Evolutionary conservation across 2,113 vertebrate genomes (phyloP).

Genomic region (Coregonus clupeaformis): DNA sequence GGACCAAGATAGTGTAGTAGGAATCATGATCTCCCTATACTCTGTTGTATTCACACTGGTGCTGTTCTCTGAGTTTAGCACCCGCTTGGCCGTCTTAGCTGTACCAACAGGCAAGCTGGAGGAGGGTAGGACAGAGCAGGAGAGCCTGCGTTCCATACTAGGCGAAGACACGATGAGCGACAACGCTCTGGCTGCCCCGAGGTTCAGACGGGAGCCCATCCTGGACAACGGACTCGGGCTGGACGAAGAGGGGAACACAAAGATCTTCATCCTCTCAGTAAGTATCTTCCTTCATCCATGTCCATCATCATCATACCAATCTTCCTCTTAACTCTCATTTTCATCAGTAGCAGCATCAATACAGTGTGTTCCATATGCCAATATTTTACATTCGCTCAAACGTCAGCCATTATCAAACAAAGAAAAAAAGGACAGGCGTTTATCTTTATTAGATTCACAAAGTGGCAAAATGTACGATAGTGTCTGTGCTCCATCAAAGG

Average conservation of each 20-base stretch:
- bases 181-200: slow-evolving; percentile 43
- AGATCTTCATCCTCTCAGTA: slow-evolving; percentile 68
- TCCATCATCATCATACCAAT: not conserved
- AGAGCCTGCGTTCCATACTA: slow-evolving; percentile 58
- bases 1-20: slow-evolving; percentile 38
- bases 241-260: slow-evolving; percentile 71
- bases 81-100: slow-evolving; percentile 68
- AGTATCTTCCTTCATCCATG: slow-evolving; percentile 35
- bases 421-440: slow-evolving; percentile 57
- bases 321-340: not conserved
- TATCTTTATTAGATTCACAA: slow-evolving; percentile 50
- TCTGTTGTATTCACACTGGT: slow-evolving; percentile 74
- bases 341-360: too few relatives aligned
- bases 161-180: slow-evolving; percentile 61
- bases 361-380: not conserved
- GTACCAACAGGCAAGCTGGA: slow-evolving; percentile 72
- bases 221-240: slow-evolving; percentile 64
- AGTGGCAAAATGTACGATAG: slow-evolving; percentile 56
- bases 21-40: slow-evolving; percentile 72
- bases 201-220: slow-evolving; percentile 64
- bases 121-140: slow-evolving; percentile 66
- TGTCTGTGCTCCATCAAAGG: slow-evolving; percentile 45
- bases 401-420: not conserved
- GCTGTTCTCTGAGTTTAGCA: slow-evolving; percentile 80
- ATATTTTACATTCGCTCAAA: not conserved